Evolutionary conservation across 1,140 invertebrate genomes (phyloP).

Genomic region (Papilio xuthus): DNA sequence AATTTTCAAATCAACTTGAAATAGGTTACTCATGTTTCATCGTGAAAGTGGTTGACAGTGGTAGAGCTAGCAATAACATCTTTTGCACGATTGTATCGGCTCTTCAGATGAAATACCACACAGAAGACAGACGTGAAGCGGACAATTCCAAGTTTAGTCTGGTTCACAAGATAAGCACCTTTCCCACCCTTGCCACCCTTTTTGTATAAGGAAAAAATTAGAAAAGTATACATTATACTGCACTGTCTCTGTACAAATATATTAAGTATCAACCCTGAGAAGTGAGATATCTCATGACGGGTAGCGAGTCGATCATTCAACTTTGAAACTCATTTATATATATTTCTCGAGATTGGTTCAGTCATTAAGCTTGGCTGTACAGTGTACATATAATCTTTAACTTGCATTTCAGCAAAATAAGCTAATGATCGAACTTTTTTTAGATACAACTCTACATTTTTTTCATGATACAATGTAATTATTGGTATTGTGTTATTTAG

Average conservation of each 20-base stretch:
- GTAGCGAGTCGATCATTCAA: slow-evolving; percentile 36
- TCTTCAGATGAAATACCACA: no score
- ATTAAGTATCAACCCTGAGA: slow-evolving; percentile 28
- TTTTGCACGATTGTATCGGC: no score
- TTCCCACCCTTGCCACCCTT: no score
- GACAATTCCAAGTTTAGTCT: no score
- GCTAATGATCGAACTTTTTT: neutral
- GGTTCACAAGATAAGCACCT: no score
- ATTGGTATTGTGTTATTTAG: neutral
- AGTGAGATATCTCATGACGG: slow-evolving; percentile 29
- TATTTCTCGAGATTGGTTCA: slow-evolving; percentile 23
- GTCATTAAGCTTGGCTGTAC: slow-evolving; percentile 29
- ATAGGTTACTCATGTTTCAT: no score
- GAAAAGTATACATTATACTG: no score
- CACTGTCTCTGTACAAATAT: neutral
- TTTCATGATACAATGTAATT: neutral
- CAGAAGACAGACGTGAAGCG: no score
- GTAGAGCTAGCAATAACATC: no score
- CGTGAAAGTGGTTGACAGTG: no score
- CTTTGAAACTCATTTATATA: slow-evolving; percentile 36
- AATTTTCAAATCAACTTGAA: no score
- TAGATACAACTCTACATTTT: neutral
- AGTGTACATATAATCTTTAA: slow-evolving; percentile 26
- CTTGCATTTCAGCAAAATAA: slow-evolving; percentile 24
- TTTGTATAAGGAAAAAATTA: no score